A percentile compares a stretch with the other conserved stretches of the same genome.
Evolutionary conservation across 2,113 vertebrate genomes (phyloP).

Genomic region (Apistogramma diplotaenia): DNA sequence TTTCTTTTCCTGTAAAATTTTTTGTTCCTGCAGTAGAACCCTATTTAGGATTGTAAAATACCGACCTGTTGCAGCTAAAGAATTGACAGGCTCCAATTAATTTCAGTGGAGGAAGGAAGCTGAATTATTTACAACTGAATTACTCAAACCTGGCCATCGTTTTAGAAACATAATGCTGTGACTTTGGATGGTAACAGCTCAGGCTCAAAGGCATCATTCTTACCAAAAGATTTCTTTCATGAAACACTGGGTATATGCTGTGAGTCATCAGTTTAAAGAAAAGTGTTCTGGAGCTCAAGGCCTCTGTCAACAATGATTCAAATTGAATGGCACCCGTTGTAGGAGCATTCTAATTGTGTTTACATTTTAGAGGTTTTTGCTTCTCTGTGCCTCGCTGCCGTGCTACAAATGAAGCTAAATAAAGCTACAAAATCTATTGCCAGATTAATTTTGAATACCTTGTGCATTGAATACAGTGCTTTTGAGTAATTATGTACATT

Average conservation of each 20-base stretch:
- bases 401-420: background rate
- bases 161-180: constrained; percentile 10
- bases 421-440: background rate
- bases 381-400: background rate
- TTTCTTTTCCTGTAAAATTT: background rate
- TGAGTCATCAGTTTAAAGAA: constrained; percentile 20
- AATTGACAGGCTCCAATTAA: constrained; percentile 57
- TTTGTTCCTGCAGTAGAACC: constrained; percentile 5
- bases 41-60: constrained; percentile 37
- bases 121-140: constrained; percentile 62
- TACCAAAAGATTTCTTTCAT: constrained; percentile 15
- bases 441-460: background rate
- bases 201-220: constrained; percentile 23
- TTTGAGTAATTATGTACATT: background rate
- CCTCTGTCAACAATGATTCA: background rate
- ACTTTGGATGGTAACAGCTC: constrained; percentile 1
- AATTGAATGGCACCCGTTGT: background rate
- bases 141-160: constrained; percentile 35
- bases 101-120: constrained; percentile 44
- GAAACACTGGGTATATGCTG: background rate
- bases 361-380: background rate
- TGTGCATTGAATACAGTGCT: background rate
- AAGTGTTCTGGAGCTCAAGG: background rate
- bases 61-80: constrained; percentile 44
- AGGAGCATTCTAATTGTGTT: background rate